A percentile compares a stretch with the other conserved stretches of the same genome.
Evolutionary conservation across 2,797 vertebrate genomes (phyloP).

Genomic region (Lagorchestes hirsutus): DNA sequence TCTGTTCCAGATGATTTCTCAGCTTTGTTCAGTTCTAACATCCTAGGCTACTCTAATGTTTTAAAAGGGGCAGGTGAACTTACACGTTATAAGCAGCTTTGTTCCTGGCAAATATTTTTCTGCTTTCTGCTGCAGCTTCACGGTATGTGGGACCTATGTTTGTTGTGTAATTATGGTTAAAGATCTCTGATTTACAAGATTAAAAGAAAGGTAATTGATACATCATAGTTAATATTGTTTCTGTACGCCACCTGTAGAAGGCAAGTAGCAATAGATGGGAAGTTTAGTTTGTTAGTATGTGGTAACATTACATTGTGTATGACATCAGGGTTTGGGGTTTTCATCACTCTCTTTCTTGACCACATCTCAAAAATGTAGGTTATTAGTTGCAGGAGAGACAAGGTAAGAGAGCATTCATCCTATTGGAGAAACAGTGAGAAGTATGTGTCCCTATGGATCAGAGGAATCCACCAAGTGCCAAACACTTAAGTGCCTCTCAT

Average conservation of each 20-base stretch:
- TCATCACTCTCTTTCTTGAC: background rate
- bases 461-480: background rate
- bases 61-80: slow-evolving; percentile 51
- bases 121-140: slow-evolving; percentile 82
- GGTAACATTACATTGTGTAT: background rate
- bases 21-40: slow-evolving; percentile 1
- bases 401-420: background rate
- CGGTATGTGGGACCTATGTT: slow-evolving; percentile 81
- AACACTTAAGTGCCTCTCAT: background rate
- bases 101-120: slow-evolving; percentile 66
- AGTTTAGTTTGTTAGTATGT: background rate
- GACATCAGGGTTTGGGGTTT: background rate
- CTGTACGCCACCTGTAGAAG: background rate
- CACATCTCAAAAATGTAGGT: background rate
- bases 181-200: slow-evolving; percentile 62
- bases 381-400: background rate
- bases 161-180: slow-evolving; percentile 76
- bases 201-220: background rate
- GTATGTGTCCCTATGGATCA: background rate
- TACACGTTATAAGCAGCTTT: slow-evolving; percentile 74
- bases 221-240: slow-evolving; percentile 14
- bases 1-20: background rate
- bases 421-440: background rate
- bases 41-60: slow-evolving; percentile 15
- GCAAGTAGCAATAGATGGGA: background rate